These are phyloP conservation scores for Venustoraphidia nigricollis DNA, from an alignment of 2,888 invertebrate species.

Conservation along the genomic window DNA sequence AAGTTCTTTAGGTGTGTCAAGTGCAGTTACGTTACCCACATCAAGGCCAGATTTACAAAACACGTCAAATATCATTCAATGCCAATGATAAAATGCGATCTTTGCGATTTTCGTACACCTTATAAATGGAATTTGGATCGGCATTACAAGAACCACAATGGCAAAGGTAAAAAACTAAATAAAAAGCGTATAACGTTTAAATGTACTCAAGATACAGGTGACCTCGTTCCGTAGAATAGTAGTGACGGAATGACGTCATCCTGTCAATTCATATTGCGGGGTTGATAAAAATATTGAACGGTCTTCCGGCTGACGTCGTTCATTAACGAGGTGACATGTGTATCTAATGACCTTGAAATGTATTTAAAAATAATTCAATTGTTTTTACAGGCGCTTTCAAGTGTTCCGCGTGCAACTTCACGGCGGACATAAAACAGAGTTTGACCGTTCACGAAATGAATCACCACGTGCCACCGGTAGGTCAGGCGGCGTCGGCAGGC, in stretches of 20 bases:
- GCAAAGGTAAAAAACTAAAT: constrained; percentile 35
- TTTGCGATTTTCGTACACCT: constrained; percentile 86
- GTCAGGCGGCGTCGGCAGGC: constrained; percentile 38
- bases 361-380: too few relatives aligned
- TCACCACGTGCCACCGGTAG: constrained; percentile 70
- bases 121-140: constrained; percentile 88
- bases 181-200: too few relatives aligned
- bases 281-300: too few relatives aligned
- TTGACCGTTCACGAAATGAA: constrained; percentile 85
- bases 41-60: constrained; percentile 77
- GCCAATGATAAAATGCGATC: constrained; percentile 87
- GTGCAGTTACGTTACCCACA: constrained; percentile 84
- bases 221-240: too few relatives aligned
- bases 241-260: too few relatives aligned
- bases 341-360: too few relatives aligned
- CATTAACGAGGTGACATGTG: too few relatives aligned
- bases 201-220: too few relatives aligned
- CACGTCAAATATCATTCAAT: constrained; percentile 88
- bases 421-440: constrained; percentile 83
- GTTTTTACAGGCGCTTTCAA: constrained; percentile 39
- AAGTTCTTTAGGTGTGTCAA: constrained; percentile 74
- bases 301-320: too few relatives aligned
- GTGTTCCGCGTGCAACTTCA: constrained; percentile 79
- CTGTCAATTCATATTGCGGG: too few relatives aligned
- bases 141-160: constrained; percentile 84